Conservation (phyloP, 2,888 invertebrate genomes). For the Thymelicus sylvestris region DNA sequence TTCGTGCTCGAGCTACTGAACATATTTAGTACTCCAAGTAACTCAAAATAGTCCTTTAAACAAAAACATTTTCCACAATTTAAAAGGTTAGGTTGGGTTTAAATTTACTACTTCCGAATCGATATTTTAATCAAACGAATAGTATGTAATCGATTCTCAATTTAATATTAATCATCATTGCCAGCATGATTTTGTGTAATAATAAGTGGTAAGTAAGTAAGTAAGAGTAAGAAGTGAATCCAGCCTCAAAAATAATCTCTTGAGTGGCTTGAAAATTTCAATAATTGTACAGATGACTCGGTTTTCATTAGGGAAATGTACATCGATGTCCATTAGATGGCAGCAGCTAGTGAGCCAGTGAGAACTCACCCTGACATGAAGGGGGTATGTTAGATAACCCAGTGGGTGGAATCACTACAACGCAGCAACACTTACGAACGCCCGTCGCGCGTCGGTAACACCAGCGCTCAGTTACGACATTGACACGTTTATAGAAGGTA, state of each 20-base stretch:
- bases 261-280: too few species aligned
- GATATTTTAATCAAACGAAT: too few species aligned
- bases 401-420: constrained; percentile 63
- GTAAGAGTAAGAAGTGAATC: too few species aligned
- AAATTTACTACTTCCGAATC: too few species aligned
- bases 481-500: constrained; percentile 16
- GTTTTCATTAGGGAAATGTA: not conserved
- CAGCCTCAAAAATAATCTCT: too few species aligned
- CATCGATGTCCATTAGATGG: not conserved
- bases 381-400: constrained; percentile 48
- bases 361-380: constrained; percentile 38
- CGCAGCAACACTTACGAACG: constrained; percentile 34
- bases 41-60: not conserved
- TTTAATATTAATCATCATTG: too few species aligned
- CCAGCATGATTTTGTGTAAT: too few species aligned
- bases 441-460: constrained; percentile 5
- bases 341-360: constrained; percentile 41
- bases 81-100: too few species aligned
- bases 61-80: not conserved
- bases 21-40: too few species aligned
- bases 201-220: too few species aligned
- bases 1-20: too few species aligned
- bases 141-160: too few species aligned
- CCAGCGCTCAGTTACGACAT: constrained; percentile 25
- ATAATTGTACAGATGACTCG: not conserved